Base-by-base conservation (phyloP, 2,113 vertebrate species). In the Platichthys flesus region DNA sequence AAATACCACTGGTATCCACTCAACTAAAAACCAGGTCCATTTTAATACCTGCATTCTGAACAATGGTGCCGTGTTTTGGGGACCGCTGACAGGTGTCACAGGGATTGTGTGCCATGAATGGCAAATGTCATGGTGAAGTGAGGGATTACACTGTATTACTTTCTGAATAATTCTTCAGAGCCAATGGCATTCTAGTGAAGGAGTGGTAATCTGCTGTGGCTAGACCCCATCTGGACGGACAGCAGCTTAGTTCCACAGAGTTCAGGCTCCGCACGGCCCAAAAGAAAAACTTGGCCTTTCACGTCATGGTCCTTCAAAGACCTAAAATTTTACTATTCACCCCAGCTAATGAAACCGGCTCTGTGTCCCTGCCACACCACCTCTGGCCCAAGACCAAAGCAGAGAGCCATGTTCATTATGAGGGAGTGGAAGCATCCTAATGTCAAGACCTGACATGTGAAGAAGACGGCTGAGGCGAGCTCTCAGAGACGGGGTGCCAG, bases 221-320 rank as follows among this genome's bases (percentile, higher is more conserved):
- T 87, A 84, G 84, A 83, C 78, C 87, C 88, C 90, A 93, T 93
- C 90, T 93, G 90, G 86, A 87, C 84, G 56, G 78, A 82, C 78
- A 83, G 83, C 83, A n/a, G 89, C 91, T 93, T 91, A 91, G 88
- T 87, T 89, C 86, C 82, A 77, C 82, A 65, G 65, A 89, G 62
- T 88, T 90, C 82, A 78, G 75, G 71, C 64, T 72, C 63, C 55
- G 56, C 40, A 23, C 67, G 67, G 85, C 67, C 84, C 76, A 79
- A 68, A 85, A 86, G 63, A 64, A 89, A 86, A 90, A 92, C 73
- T 79, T 87, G 75, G 62, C 80, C 88, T 82, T 81, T 85, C 67
- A 71, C 79, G 90, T 93, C 92, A 91, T 85, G 91, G 90, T 92
- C 88, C 89, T 89, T 90, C 85, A 92, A 81, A 90, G 85, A 87